A percentile compares a stretch with the other conserved stretches of the same genome.
These are phyloP conservation scores for Ligdia adustata DNA, from an alignment of 2,888 invertebrate genomes.

Conservation along the genomic window DNA sequence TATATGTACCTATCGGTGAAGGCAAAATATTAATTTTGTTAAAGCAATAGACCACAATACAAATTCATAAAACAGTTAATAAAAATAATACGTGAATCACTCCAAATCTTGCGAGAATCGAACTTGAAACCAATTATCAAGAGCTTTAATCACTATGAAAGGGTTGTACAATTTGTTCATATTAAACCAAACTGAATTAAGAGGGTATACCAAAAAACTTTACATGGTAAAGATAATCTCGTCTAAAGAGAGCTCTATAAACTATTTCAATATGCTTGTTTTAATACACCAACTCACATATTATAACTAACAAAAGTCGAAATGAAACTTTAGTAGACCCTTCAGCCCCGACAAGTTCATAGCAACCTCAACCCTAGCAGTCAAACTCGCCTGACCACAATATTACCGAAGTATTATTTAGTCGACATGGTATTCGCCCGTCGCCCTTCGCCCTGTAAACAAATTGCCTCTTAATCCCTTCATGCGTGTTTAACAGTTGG, in stretches of 20 bases:
- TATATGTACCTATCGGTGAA: too few relatives aligned
- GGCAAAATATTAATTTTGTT: too few relatives aligned
- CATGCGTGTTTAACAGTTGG: slow-evolving; percentile 64
- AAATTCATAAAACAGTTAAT: too few relatives aligned
- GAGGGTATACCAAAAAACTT: too few relatives aligned
- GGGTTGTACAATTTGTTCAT: too few relatives aligned
- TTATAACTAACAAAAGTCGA: slow-evolving; percentile 14
- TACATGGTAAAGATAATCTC: not conserved
- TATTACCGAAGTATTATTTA: slow-evolving; percentile 38
- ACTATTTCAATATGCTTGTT: slow-evolving; percentile 16
- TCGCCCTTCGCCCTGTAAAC: slow-evolving; percentile 37
- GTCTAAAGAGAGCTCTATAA: not conserved
- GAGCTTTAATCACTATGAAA: too few relatives aligned
- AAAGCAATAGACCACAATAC: too few relatives aligned
- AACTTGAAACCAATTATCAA: too few relatives aligned
- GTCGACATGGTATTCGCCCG: slow-evolving; percentile 32
- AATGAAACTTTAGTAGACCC: slow-evolving; percentile 20
- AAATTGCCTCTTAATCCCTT: slow-evolving; percentile 60
- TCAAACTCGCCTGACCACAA: slow-evolving; percentile 27
- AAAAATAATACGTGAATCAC: too few relatives aligned
- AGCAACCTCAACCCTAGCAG: slow-evolving; percentile 14
- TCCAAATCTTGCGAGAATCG: too few relatives aligned
- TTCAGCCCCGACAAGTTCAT: slow-evolving; percentile 20
- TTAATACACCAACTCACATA: slow-evolving; percentile 16
- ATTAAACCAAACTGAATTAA: too few relatives aligned